Percentiles rank a stretch among this genome's conserved stretches.
These are phyloP conservation scores for Phyllostomus discolor DNA, from an alignment of 2,113 vertebrate species.

Conservation along the genomic window DNA sequence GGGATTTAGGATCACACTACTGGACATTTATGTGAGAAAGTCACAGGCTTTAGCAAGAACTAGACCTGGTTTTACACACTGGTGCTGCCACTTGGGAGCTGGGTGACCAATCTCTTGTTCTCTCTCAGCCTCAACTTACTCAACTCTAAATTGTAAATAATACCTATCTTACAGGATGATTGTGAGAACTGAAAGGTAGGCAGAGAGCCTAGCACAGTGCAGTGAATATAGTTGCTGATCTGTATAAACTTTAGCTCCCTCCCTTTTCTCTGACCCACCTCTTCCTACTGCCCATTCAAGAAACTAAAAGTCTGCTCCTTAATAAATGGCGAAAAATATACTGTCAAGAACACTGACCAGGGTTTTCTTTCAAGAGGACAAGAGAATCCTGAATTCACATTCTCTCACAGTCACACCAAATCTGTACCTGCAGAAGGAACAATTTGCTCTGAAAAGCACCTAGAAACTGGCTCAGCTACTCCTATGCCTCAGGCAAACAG, in stretches of 20 bases:
- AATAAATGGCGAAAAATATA: background rate
- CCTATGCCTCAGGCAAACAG: too few species aligned
- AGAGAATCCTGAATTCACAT: background rate
- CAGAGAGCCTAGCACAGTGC: background rate
- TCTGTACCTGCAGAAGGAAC: background rate
- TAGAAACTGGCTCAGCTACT: background rate
- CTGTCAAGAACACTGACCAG: background rate
- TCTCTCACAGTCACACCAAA: background rate
- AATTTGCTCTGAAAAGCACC: background rate
- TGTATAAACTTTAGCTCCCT: background rate
- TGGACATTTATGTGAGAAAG: background rate
- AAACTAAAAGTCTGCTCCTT: background rate
- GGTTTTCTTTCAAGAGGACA: background rate
- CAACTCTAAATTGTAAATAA: background rate
- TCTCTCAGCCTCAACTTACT: background rate
- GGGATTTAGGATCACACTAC: background rate
- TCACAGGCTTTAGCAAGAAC: background rate
- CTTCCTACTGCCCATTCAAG: background rate
- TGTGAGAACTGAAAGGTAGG: background rate
- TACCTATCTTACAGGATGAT: background rate
- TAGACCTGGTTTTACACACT: background rate
- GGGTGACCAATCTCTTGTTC: background rate
- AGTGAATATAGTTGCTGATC: background rate
- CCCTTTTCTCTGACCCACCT: background rate
- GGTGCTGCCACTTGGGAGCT: background rate